Percentiles rank a stretch among this genome's conserved stretches.
Conservation (phyloP, 1,140 invertebrate genomes). For the Drosophila orosa region DNA sequence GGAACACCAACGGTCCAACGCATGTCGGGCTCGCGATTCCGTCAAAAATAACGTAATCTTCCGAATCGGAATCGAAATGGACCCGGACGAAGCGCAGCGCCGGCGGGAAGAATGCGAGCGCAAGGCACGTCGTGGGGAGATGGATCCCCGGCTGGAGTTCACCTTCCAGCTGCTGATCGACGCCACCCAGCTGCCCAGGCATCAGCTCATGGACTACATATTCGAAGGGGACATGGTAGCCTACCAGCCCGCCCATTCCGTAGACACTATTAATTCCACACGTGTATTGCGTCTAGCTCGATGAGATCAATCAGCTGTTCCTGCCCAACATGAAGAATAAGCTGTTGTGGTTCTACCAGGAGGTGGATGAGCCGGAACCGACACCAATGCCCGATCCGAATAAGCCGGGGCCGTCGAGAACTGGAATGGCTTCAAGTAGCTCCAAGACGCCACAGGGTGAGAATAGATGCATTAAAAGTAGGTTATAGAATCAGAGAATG, state of each 20-base stretch:
- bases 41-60: slow-evolving; percentile 12
- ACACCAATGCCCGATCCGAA: slow-evolving; percentile 85
- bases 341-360: slow-evolving; percentile 96
- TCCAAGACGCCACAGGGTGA: slow-evolving; percentile 83
- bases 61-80: slow-evolving; percentile 45
- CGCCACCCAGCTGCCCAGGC: slow-evolving; percentile 90
- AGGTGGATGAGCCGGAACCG: slow-evolving; percentile 89
- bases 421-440: slow-evolving; percentile 77
- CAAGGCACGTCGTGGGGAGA: slow-evolving; percentile 93
- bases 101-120: slow-evolving; percentile 95
- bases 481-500: not conserved
- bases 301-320: slow-evolving; percentile 95
- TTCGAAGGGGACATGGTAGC: slow-evolving; percentile 94
- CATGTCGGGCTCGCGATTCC: slow-evolving; percentile 21
- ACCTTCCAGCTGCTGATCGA: slow-evolving; percentile 94
- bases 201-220: slow-evolving; percentile 94
- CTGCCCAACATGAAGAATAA: slow-evolving; percentile 93
- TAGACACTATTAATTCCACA: not conserved
- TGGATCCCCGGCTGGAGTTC: slow-evolving; percentile 94
- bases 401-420: slow-evolving; percentile 80
- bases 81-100: slow-evolving; percentile 87
- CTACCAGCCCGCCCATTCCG: not conserved
- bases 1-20: slow-evolving; percentile 41
- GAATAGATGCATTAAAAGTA: not conserved
- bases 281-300: slow-evolving; percentile 86